These are phyloP conservation scores for Chrysopilus asiliformis DNA, from an alignment of 2,888 invertebrate species.

Conservation along the genomic window DNA sequence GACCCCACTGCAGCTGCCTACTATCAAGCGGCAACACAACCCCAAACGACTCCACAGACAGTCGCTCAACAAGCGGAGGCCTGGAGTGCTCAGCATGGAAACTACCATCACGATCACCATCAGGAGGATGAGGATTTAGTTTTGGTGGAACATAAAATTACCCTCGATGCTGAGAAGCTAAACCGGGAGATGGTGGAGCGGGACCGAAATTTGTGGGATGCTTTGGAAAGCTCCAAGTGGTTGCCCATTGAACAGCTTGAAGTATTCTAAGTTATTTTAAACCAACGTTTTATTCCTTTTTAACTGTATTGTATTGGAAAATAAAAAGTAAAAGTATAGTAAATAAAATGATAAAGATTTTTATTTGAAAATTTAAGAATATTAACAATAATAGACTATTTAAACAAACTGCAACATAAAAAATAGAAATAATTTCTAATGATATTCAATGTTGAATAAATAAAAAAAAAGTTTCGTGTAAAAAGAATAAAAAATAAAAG, in stretches of 20 bases:
- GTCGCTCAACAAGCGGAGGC: slow-evolving; percentile 37
- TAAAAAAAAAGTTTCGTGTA: too few species aligned
- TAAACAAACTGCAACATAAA: too few species aligned
- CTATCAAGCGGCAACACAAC: slow-evolving; percentile 27
- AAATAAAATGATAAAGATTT: too few species aligned
- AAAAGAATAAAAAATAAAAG: too few species aligned
- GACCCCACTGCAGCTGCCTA: slow-evolving; percentile 24
- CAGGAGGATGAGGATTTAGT: slow-evolving; percentile 52
- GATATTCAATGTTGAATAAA: too few species aligned
- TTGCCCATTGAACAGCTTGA: slow-evolving; percentile 63
- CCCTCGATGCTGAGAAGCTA: slow-evolving; percentile 58
- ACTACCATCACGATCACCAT: slow-evolving; percentile 33
- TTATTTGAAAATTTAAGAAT: too few species aligned
- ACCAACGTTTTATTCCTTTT: too few species aligned
- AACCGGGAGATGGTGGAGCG: slow-evolving; percentile 65
- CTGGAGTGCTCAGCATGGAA: slow-evolving; percentile 37
- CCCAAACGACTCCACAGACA: slow-evolving; percentile 20
- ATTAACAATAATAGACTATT: too few species aligned
- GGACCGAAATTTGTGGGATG: slow-evolving; percentile 67
- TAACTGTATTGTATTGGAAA: too few species aligned
- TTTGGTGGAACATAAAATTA: slow-evolving; percentile 65
- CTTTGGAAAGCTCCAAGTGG: slow-evolving; percentile 72
- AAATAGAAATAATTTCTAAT: too few species aligned
- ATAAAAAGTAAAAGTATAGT: too few species aligned
- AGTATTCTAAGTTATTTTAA: slow-evolving; percentile 38